Percentiles rank a stretch among this genome's conserved stretches.
These are phyloP conservation scores for Brienomyrus longianalis DNA, from an alignment of 2,113 vertebrate genomes.

Conservation along the genomic window DNA sequence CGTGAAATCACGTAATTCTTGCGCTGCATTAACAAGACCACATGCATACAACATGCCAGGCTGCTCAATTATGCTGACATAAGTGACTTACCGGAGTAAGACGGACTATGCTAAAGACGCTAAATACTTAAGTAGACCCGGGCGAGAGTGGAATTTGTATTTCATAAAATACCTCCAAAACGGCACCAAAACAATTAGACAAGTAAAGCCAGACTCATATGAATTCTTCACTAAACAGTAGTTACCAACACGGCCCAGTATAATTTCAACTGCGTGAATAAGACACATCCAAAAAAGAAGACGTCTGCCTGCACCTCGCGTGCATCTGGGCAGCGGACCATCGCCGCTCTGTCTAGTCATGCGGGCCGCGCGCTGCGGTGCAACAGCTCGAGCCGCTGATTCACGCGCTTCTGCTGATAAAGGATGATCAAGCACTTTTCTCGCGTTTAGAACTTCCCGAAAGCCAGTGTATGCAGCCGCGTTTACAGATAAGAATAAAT, in stretches of 20 bases:
- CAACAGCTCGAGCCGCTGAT: constrained; percentile 59
- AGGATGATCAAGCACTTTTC: constrained; percentile 64
- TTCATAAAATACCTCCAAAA: not conserved
- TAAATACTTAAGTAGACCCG: not conserved
- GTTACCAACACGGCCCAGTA: not conserved
- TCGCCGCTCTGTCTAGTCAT: not conserved
- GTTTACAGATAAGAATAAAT: not conserved
- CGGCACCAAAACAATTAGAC: not conserved
- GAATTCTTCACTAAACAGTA: not conserved
- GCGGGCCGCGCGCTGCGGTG: constrained; percentile 32
- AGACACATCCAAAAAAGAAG: not conserved
- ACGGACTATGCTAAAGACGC: not conserved
- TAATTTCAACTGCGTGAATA: not conserved
- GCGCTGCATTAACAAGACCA: not conserved
- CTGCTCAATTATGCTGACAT: not conserved
- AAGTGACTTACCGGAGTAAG: not conserved
- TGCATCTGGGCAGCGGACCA: not conserved
- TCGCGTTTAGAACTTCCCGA: not conserved
- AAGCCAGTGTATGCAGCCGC: constrained; percentile 7
- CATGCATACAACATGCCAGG: not conserved
- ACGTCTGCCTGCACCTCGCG: not conserved
- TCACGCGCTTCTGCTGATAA: constrained; percentile 66
- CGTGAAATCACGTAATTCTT: not conserved
- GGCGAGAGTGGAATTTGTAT: not conserved
- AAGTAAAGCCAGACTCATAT: not conserved